Evolutionary conservation across 2,888 invertebrate species (phyloP), one percentile per base, ranked within the genome.

Genomic region (Drosophila recens): DNA sequence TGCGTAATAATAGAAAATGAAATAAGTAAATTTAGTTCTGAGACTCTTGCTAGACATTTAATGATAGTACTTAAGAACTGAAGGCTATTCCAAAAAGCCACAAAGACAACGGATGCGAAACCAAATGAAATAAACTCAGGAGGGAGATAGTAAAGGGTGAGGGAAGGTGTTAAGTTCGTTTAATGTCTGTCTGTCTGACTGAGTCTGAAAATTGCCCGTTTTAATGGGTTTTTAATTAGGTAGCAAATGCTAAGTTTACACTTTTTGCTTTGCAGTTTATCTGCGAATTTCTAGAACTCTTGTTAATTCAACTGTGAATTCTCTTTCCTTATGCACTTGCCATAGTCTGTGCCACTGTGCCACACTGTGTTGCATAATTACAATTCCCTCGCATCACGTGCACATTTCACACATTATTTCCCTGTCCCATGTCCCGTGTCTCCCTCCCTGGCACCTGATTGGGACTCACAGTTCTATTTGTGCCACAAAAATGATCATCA

Each of bases 201-300:
- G 9, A 58, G 70, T 5, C 27, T 27, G 5, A 82, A 67, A 83
- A 67, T 71, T 67, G 62, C 54, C 56, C 63, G 52, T 59, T 81
- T 70, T 73, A 79, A 79, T 71, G 66, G 67, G 36, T 56, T 71
- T 82, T 75, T 82, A 87, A 84, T 87, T 79, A 82, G 82, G 65
- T 49, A 57, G 53, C 67, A 62, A 67, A 46, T 66, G 67, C 49
- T 65, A 64, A 78, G 64, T 62, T 59, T 52, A 23, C 33, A 27
- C 27, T 5, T 23, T 51, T 30, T 10, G 23, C 27, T 27, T 40
- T 38, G 36, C n/a, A 27, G 33, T n/a, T 48, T 30, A 43, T 40
- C 23, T 45, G 15, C 36, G 30, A 11, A 54, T 62, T 27, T 61
- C n/a, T 57, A 33, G 34, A 52, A 34, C 57, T 46, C 33, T 46